A percentile compares a stretch with the other conserved stretches of the same genome.
Evolutionary conservation across 2,888 invertebrate species (phyloP).

Genomic region (Himalopsyche kuldschensis): DNA sequence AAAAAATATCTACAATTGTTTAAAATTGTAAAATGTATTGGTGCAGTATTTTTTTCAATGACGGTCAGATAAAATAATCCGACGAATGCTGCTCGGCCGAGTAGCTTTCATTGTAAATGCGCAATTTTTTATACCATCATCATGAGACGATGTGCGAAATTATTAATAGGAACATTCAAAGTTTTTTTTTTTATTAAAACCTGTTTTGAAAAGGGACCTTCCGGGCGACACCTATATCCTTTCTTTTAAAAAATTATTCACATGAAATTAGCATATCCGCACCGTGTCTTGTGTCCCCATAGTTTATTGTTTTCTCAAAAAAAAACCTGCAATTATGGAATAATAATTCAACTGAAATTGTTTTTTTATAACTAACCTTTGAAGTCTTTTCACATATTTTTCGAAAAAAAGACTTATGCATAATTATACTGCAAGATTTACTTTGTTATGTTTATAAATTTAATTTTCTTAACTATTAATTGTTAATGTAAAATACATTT

Average conservation of each 20-base stretch:
- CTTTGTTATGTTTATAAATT: too few relatives aligned
- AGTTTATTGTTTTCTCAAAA: neutral
- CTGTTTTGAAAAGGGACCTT: conserved; percentile 21
- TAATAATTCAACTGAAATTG: neutral
- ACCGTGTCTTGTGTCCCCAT: conserved; percentile 7
- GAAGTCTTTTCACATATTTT: too few relatives aligned
- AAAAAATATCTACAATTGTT: too few relatives aligned
- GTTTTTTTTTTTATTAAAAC: conserved; percentile 11
- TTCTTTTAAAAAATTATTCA: neutral
- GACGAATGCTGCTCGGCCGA: neutral
- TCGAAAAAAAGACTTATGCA: too few relatives aligned
- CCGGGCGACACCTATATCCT: conserved; percentile 30
- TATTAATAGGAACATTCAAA: neutral
- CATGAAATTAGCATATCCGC: conserved; percentile 18
- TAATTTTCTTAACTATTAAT: too few relatives aligned
- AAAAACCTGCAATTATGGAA: neutral
- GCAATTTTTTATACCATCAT: neutral
- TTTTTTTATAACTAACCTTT: neutral
- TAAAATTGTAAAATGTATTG: too few relatives aligned
- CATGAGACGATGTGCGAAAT: neutral
- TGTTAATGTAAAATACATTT: too few relatives aligned
- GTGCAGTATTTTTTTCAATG: too few relatives aligned
- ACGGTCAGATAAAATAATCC: too few relatives aligned
- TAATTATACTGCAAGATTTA: too few relatives aligned
- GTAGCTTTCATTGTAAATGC: neutral